Evolutionary conservation across 2,113 vertebrate genomes (phyloP).

Genomic region (Cololabis saira): DNA sequence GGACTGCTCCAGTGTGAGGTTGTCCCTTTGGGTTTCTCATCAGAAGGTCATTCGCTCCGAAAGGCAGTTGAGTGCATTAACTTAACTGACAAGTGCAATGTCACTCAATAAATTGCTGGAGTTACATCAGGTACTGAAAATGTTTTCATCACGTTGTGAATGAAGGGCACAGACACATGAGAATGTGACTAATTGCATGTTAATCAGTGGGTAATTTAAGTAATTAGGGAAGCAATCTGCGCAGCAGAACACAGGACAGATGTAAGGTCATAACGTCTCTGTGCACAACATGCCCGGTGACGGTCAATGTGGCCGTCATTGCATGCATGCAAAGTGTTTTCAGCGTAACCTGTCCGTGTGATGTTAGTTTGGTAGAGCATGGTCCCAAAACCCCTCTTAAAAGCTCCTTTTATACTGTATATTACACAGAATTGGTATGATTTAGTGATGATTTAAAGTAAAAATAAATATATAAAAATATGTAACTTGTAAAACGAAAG

Average conservation of each 20-base stretch:
- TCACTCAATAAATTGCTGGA: conserved; percentile 55
- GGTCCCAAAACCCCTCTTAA: no score
- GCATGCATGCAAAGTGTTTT: neutral
- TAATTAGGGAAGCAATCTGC: conserved; percentile 39
- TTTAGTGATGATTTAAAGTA: neutral
- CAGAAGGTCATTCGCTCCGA: conserved; percentile 67
- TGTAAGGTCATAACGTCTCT: conserved; percentile 26
- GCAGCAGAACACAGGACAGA: conserved; percentile 22
- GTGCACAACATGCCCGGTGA: conserved; percentile 2
- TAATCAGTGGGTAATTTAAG: conserved; percentile 49
- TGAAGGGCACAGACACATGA: conserved; percentile 44
- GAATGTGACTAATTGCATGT: conserved; percentile 46
- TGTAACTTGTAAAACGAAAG: no score
- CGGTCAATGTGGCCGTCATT: conserved; percentile 1
- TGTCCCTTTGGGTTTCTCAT: conserved; percentile 61
- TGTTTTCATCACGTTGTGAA: conserved; percentile 47
- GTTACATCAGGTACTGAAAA: conserved; percentile 53
- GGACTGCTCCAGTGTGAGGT: conserved; percentile 49
- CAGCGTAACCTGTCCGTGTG: neutral
- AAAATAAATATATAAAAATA: neutral
- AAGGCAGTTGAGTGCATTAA: conserved; percentile 65
- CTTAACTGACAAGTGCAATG: conserved; percentile 59
- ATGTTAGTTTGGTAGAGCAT: neutral
- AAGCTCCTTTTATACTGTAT: no score
- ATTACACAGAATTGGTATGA: no score